Evolutionary conservation across 2,113 vertebrate genomes (phyloP).

Genomic region (Blennius ocellaris): DNA sequence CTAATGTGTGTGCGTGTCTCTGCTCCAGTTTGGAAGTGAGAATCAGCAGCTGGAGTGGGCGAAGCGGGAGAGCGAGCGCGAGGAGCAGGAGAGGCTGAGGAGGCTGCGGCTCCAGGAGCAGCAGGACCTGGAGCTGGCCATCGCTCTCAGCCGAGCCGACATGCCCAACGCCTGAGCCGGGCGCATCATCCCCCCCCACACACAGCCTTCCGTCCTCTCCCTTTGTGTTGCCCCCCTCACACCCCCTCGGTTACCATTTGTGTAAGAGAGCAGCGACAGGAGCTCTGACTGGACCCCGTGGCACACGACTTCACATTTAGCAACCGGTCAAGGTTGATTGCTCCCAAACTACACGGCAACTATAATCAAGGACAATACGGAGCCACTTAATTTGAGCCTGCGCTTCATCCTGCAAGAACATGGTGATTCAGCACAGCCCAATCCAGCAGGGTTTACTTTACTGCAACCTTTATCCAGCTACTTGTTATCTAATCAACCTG

Average conservation of each 20-base stretch:
- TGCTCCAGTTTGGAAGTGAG: slow-evolving; percentile 92
- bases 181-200: not conserved
- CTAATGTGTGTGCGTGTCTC: slow-evolving; percentile 22
- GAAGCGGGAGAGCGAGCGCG: slow-evolving; percentile 92
- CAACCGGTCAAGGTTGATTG: slow-evolving; percentile 57
- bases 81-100: slow-evolving; percentile 90
- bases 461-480: slow-evolving; percentile 40
- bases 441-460: slow-evolving; percentile 15
- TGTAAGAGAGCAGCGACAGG: slow-evolving; percentile 49
- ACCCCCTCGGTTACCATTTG: slow-evolving; percentile 37
- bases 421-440: slow-evolving; percentile 45
- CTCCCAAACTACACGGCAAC: slow-evolving; percentile 62
- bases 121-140: slow-evolving; percentile 94
- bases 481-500: slow-evolving; percentile 33
- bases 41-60: slow-evolving; percentile 95
- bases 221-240: slow-evolving; percentile 9
- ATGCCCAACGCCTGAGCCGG: slow-evolving; percentile 83
- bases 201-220: slow-evolving; percentile 15
- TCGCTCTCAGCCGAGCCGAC: slow-evolving; percentile 94
- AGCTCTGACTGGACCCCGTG: slow-evolving; percentile 43
- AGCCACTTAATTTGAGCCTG: slow-evolving; percentile 55
- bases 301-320: slow-evolving; percentile 63
- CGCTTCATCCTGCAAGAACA: slow-evolving; percentile 50
- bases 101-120: slow-evolving; percentile 91
- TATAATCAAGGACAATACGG: slow-evolving; percentile 67